phyloP scores from a whole-genome alignment of 2,113 vertebrate species.

The Corydoras sp. region DNA sequence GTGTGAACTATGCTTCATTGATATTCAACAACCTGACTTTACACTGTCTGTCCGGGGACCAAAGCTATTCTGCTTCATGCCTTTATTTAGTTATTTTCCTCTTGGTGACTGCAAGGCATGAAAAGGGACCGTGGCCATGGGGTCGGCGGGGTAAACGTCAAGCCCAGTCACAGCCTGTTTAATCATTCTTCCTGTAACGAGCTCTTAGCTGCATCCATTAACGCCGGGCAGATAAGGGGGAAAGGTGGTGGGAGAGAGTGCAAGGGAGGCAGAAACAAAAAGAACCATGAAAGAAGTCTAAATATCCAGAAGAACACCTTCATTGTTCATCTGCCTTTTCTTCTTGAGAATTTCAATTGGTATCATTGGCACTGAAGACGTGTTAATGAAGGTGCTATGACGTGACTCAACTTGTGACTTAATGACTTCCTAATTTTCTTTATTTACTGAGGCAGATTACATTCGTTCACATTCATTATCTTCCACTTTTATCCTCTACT shows the following conservation, averaged over 20 bases:
- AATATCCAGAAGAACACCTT: conserved; percentile 52
- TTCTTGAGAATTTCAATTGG: conserved; percentile 54
- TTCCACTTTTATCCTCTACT: too few species aligned
- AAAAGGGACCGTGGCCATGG: conserved; percentile 33
- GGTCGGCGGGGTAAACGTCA: conserved; percentile 50
- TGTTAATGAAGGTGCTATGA: conserved; percentile 26
- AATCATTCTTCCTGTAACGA: conserved; percentile 48
- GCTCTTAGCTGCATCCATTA: conserved; percentile 47
- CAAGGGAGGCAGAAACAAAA: conserved; percentile 10
- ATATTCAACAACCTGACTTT: conserved; percentile 60
- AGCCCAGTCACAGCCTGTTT: conserved; percentile 36
- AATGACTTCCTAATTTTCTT: conserved; percentile 48
- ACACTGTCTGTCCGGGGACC: conserved; percentile 57
- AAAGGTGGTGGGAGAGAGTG: conserved; percentile 5
- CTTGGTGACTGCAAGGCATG: conserved; percentile 40
- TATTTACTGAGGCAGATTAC: conserved; percentile 46
- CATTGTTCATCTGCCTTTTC: conserved; percentile 45
- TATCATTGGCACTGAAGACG: conserved; percentile 49
- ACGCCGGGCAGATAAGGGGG: conserved; percentile 30
- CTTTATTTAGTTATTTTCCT: conserved; percentile 59
- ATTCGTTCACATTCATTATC: background rate
- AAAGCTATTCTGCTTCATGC: conserved; percentile 52
- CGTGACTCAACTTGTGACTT: conserved; percentile 46
- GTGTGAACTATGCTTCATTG: conserved; percentile 68
- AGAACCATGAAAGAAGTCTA: conserved; percentile 22